Evolutionary conservation across 2,113 vertebrate species (phyloP).

Genomic region (Leptosomus discolor): DNA sequence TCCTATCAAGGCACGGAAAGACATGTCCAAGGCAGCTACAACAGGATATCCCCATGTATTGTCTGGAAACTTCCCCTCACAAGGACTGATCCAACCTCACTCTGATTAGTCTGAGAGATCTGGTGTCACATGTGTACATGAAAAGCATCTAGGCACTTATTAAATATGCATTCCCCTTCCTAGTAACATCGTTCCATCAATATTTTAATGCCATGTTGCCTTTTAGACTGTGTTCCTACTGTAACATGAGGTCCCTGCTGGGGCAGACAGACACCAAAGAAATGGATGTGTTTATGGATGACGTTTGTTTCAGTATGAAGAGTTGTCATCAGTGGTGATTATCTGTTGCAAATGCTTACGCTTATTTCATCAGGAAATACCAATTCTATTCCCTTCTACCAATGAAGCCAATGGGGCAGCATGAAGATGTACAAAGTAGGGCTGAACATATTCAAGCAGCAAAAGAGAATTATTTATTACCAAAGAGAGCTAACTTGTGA

Average conservation of each 20-base stretch:
- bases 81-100: background rate
- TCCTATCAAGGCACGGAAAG: background rate
- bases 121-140: constrained; percentile 33
- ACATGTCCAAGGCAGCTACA: background rate
- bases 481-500: constrained; percentile 40
- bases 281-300: background rate
- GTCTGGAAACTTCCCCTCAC: background rate
- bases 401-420: background rate
- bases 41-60: background rate
- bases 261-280: background rate
- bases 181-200: constrained; percentile 37
- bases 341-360: background rate
- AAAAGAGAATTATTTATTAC: constrained; percentile 14
- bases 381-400: background rate
- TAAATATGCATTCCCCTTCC: constrained; percentile 47
- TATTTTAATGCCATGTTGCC: constrained; percentile 53
- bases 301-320: background rate
- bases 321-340: background rate
- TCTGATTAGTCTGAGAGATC: constrained; percentile 22
- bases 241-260: background rate
- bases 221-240: constrained; percentile 15
- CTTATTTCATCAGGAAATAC: background rate
- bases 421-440: background rate
- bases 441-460: constrained; percentile 8
- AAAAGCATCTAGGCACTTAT: constrained; percentile 45